phyloP scores from a whole-genome alignment of 2,797 vertebrate genomes.

The Liparis tanakae region DNA sequence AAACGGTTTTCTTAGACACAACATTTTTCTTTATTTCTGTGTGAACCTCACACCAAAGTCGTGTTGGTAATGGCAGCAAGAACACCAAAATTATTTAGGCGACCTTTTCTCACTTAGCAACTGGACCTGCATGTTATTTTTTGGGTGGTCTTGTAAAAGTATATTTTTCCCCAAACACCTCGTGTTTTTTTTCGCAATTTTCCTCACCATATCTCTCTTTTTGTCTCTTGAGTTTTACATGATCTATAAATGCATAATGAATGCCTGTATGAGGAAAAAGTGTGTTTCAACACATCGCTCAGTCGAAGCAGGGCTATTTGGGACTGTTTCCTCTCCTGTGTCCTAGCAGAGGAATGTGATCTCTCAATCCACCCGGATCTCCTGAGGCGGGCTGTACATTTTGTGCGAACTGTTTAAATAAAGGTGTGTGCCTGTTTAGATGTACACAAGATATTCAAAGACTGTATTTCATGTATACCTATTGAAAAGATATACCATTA shows the following conservation, averaged over 20 bases:
- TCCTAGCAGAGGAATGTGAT: conserved; percentile 57
- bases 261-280: conserved; percentile 9
- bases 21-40: not conserved
- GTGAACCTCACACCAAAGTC: not conserved
- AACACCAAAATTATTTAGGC: not conserved
- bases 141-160: conserved; percentile 6
- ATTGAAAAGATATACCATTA: not conserved
- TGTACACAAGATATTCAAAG: not conserved
- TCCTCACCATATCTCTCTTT: not conserved
- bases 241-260: not conserved
- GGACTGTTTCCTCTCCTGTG: conserved; percentile 26
- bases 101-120: not conserved
- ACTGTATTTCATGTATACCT: not conserved
- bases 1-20: not conserved
- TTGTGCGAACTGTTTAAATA: conserved; percentile 38
- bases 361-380: conserved; percentile 64
- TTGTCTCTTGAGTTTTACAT: not conserved
- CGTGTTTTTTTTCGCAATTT: not conserved
- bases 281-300: conserved; percentile 1
- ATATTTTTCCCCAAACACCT: conserved; percentile 7
- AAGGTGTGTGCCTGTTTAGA: not conserved
- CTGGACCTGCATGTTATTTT: not conserved
- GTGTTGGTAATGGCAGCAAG: not conserved
- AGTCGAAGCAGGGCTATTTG: conserved; percentile 12
- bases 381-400: conserved; percentile 44